Evolutionary conservation across 2,797 vertebrate genomes (phyloP).

Genomic region (Dicrostonyx torquatus): DNA sequence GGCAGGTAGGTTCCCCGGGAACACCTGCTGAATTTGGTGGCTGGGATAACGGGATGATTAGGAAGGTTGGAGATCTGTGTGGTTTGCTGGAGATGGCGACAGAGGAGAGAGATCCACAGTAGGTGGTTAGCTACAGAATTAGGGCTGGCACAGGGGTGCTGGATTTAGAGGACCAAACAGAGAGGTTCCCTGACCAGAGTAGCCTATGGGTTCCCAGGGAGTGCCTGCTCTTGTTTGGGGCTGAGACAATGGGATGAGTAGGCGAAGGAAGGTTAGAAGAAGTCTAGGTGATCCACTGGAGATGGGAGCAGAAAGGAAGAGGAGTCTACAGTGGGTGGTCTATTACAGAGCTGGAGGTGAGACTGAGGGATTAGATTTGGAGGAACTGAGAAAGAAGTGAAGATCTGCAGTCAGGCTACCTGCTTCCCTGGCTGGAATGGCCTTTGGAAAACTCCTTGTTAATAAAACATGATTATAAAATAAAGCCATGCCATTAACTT

Average conservation of each 20-base stretch:
- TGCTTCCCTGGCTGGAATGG: neutral
- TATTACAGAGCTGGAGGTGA: neutral
- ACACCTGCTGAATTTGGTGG: neutral
- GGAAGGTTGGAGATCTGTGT: neutral
- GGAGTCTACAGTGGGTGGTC: neutral
- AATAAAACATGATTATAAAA: conserved; percentile 2
- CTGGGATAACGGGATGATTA: neutral
- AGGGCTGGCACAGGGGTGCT: neutral
- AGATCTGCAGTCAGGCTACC: neutral
- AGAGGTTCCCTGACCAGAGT: neutral
- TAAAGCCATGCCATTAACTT: neutral
- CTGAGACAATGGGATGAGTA: too few species aligned
- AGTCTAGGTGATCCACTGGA: neutral
- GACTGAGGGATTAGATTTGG: neutral
- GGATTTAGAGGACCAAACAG: neutral
- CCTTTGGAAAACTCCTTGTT: neutral
- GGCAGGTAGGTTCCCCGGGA: neutral
- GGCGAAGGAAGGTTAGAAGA: neutral
- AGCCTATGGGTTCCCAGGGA: neutral
- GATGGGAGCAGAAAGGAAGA: neutral
- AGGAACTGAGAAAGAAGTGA: neutral
- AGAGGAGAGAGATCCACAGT: neutral
- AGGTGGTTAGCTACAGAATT: neutral
- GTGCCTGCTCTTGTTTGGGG: neutral
- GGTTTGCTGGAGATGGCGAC: neutral